Evolutionary conservation across 2,888 invertebrate species (phyloP).

Genomic region (Mongoloraphidia duomilia): DNA sequence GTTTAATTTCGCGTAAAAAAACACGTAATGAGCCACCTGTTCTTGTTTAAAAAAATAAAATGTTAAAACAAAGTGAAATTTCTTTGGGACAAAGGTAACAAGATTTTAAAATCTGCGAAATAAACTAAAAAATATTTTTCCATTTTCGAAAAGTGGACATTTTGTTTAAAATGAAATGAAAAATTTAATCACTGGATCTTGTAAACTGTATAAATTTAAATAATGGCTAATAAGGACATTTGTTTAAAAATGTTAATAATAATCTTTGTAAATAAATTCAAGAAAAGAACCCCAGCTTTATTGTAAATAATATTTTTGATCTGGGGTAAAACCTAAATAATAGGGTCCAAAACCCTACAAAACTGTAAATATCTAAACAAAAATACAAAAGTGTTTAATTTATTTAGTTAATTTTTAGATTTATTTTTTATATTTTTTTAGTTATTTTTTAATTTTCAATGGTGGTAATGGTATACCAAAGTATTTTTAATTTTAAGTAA

Average conservation of each 20-base stretch:
- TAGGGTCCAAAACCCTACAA: neutral
- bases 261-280: neutral
- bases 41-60: neutral
- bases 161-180: neutral
- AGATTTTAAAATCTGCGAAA: constrained; percentile 6
- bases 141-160: neutral
- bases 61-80: neutral
- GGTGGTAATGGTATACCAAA: neutral
- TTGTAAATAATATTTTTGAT: constrained; percentile 1
- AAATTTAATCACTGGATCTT: constrained; percentile 3
- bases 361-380: neutral
- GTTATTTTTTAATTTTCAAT: neutral
- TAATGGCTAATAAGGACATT: too few species aligned
- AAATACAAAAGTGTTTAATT: neutral
- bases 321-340: neutral
- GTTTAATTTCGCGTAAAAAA: too few species aligned
- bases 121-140: neutral
- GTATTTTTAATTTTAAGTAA: neutral
- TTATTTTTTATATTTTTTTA: constrained; percentile 1
- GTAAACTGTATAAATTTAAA: constrained; percentile 2
- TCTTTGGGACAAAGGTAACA: constrained; percentile 1
- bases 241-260: too few species aligned
- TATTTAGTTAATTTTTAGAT: constrained; percentile 2
- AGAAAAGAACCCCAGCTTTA: neutral
- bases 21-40: too few species aligned